These are phyloP conservation scores for Chalcis sispes DNA, from an alignment of 2,888 invertebrate species.

Conservation along the genomic window DNA sequence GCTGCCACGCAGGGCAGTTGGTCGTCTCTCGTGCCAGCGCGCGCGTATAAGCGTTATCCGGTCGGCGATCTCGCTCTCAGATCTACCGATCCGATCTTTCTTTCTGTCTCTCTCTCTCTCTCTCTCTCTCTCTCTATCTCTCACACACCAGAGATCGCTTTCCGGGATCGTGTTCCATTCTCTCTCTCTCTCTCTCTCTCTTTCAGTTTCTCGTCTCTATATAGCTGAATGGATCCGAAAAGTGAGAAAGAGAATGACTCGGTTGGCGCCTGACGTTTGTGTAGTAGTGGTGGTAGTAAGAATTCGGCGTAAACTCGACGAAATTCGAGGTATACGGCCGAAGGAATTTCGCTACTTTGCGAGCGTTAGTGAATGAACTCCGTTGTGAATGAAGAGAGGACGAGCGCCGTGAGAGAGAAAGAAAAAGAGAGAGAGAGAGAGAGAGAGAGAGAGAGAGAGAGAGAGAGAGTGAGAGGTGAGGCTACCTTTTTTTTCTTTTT, in stretches of 20 bases:
- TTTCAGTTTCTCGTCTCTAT: neutral
- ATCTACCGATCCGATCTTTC: constrained; percentile 51
- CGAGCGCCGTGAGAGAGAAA: too few species aligned
- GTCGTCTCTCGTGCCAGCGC: neutral
- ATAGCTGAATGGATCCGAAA: neutral
- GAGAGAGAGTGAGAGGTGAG: too few species aligned
- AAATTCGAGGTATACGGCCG: constrained; percentile 49
- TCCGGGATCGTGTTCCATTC: constrained; percentile 44
- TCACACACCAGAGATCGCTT: constrained; percentile 46
- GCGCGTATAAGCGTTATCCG: too few species aligned
- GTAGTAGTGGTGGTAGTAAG: too few species aligned
- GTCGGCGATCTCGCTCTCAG: constrained; percentile 46
- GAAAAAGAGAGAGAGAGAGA: too few species aligned
- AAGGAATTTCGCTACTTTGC: too few species aligned
- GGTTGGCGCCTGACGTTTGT: neutral
- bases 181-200: constrained; percentile 1
- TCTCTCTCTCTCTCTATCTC: constrained; percentile 5
- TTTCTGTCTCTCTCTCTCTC: constrained; percentile 8
- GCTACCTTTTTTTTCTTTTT: too few species aligned
- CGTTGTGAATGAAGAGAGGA: constrained; percentile 32
- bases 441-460: too few species aligned
- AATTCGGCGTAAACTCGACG: constrained; percentile 45
- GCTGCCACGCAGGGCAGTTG: too few species aligned
- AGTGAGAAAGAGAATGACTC: neutral
- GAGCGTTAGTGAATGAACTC: too few species aligned